Conservation (phyloP, 2,113 vertebrate genomes). For the Zosterops hypoxanthus region DNA sequence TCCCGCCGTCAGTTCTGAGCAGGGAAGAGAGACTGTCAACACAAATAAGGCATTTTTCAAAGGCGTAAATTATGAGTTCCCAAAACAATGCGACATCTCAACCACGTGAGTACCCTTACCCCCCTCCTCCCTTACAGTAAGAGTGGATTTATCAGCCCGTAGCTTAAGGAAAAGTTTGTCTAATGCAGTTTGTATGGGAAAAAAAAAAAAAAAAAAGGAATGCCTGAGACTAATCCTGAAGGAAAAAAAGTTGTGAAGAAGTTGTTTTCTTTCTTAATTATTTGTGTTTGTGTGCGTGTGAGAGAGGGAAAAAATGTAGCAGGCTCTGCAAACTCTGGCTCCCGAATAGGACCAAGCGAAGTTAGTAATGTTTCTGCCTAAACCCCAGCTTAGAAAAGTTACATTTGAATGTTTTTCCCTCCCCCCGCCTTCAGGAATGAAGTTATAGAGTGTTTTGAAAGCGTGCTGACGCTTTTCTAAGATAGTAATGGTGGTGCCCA, state of each 20-base stretch:
- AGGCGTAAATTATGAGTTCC: slow-evolving; percentile 63
- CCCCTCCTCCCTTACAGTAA: background rate
- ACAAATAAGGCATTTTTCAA: slow-evolving; percentile 50
- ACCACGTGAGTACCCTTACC: slow-evolving; percentile 69
- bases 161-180: background rate
- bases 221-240: background rate
- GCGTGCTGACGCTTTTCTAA: background rate
- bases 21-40: slow-evolving; percentile 21
- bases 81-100: slow-evolving; percentile 26
- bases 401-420: background rate
- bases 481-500: slow-evolving; percentile 30
- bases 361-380: background rate
- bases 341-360: background rate
- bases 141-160: background rate
- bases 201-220: background rate
- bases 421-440: background rate
- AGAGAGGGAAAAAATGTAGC: background rate
- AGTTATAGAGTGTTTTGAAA: slow-evolving; percentile 15
- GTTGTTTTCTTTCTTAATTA: slow-evolving; percentile 8
- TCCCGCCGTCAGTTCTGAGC: slow-evolving; percentile 20
- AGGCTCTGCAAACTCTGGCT: background rate
- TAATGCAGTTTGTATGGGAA: background rate
- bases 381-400: slow-evolving; percentile 12
- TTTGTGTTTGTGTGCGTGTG: fast-evolving
- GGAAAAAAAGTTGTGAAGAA: background rate